A percentile compares a stretch with the other conserved stretches of the same genome.
These are phyloP conservation scores for Prochilodus magdalenae DNA, from an alignment of 2,113 vertebrate species.

Conservation along the genomic window DNA sequence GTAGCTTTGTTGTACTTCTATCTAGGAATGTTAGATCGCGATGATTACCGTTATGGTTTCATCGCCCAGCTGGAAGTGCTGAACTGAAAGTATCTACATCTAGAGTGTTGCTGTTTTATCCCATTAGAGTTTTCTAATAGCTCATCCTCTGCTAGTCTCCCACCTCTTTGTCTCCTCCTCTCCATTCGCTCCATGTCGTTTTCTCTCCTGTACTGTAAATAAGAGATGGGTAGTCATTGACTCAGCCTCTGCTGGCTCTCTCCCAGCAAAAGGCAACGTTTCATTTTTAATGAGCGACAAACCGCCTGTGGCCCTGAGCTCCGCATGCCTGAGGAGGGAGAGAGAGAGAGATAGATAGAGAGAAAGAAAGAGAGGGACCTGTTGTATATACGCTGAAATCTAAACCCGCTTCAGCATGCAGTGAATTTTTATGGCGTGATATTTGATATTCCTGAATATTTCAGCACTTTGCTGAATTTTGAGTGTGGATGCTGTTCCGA, in stretches of 20 bases:
- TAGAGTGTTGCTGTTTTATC: too few species aligned
- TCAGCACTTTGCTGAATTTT: background rate
- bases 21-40: too few species aligned
- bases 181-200: background rate
- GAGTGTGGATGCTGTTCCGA: background rate
- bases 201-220: slow-evolving; percentile 25
- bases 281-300: slow-evolving; percentile 47
- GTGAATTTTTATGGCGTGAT: background rate
- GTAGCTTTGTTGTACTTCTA: too few species aligned
- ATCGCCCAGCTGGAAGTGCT: too few species aligned
- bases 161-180: background rate
- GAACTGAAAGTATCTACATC: too few species aligned
- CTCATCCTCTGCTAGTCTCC: too few species aligned
- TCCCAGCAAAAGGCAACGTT: slow-evolving; percentile 24
- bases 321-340: background rate
- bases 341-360: slow-evolving; percentile 4
- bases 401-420: background rate
- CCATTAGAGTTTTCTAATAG: too few species aligned
- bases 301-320: slow-evolving; percentile 29
- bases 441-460: slow-evolving; percentile 9
- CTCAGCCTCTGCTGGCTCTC: slow-evolving; percentile 8
- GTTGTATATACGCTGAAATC: background rate
- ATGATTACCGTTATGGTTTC: too few species aligned
- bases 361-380: background rate
- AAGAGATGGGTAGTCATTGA: slow-evolving; percentile 33